Conservation (phyloP, 2,113 vertebrate genomes). For the Empidonax traillii region DNA sequence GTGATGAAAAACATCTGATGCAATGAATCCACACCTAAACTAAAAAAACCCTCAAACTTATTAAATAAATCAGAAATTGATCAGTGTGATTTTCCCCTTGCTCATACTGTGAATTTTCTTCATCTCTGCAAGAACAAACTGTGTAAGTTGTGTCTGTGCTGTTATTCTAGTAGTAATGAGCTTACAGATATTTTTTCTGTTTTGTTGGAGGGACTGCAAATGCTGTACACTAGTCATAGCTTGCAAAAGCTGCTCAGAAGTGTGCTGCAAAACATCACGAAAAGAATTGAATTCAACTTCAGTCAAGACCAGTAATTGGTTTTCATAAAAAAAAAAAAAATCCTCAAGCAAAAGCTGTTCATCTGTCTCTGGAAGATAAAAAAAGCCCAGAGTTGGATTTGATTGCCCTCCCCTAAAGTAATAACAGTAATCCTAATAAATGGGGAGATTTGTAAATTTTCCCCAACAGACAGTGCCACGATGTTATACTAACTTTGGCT, state of each 20-base stretch:
- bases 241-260: conserved; percentile 47
- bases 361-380: conserved; percentile 57
- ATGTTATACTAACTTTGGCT: not conserved
- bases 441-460: conserved; percentile 22
- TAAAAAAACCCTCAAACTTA: not conserved
- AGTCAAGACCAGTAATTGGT: conserved; percentile 69
- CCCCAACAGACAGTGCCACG: not conserved
- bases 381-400: conserved; percentile 54
- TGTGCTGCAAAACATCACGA: conserved; percentile 56
- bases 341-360: conserved; percentile 43
- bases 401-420: conserved; percentile 34
- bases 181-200: conserved; percentile 31
- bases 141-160: rapidly evolving
- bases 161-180: conserved; percentile 9
- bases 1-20: not conserved
- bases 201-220: conserved; percentile 14
- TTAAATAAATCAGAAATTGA: not conserved
- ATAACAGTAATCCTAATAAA: conserved; percentile 52
- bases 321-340: conserved; percentile 70
- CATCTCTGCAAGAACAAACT: not conserved
- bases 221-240: conserved; percentile 2
- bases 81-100: not conserved
- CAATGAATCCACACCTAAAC: not conserved
- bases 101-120: conserved; percentile 33
- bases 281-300: conserved; percentile 74